Evolutionary conservation across 2,113 vertebrate species (phyloP).

Genomic region (Mormyrus lacerda): DNA sequence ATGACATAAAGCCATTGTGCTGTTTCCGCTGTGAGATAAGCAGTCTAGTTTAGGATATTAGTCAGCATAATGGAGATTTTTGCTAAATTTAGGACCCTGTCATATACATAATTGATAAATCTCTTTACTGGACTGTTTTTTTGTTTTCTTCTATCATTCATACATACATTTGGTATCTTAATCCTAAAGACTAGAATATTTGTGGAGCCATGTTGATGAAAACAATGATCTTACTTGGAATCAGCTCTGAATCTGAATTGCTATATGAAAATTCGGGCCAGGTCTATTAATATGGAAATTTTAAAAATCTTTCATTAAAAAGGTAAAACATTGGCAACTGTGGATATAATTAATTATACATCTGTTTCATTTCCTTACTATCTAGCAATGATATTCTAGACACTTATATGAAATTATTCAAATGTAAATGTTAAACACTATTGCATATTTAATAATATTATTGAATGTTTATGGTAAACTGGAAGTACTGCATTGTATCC

Average conservation of each 20-base stretch:
- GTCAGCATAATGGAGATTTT: constrained; percentile 1
- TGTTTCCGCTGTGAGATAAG: not conserved
- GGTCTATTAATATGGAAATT: not conserved
- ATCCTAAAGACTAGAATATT: not conserved
- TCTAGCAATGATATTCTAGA: constrained; percentile 14
- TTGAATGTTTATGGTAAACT: constrained; percentile 18
- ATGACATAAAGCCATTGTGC: not conserved
- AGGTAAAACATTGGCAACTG: not conserved
- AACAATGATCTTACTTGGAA: constrained; percentile 10
- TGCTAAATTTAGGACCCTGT: not conserved
- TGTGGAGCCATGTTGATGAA: not conserved
- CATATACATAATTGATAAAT: constrained; percentile 1
- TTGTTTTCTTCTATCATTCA: not conserved
- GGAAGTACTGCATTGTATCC: constrained; percentile 6
- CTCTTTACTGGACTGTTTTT: not conserved
- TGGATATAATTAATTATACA: constrained; percentile 7
- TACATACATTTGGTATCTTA: not conserved
- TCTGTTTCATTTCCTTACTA: not conserved
- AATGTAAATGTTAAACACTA: constrained; percentile 17
- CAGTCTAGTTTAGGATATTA: not conserved
- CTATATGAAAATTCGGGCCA: constrained; percentile 13
- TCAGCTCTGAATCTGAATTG: constrained; percentile 14
- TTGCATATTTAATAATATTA: constrained; percentile 11
- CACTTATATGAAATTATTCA: constrained; percentile 15
- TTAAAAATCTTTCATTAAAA: not conserved